Evolutionary conservation across 2,113 vertebrate species (phyloP).

Genomic region (Colaptes auratus): DNA sequence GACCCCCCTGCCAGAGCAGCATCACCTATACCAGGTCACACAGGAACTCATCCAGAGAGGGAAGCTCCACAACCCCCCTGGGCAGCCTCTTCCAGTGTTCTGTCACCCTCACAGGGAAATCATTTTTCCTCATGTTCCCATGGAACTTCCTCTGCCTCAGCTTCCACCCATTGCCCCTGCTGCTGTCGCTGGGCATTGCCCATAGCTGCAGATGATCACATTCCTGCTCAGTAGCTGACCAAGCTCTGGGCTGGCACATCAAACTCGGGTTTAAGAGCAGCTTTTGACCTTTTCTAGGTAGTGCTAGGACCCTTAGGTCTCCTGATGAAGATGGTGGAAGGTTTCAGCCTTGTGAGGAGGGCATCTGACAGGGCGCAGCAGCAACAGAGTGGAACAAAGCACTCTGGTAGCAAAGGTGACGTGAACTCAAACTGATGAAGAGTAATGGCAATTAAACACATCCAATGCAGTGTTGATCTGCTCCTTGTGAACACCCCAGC

Average conservation of each 20-base stretch:
- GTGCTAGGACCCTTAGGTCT: neutral
- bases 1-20: no score
- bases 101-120: no score
- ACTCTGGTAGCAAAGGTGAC: rapidly evolving
- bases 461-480: no score
- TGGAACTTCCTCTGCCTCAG: no score
- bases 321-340: neutral
- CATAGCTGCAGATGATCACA: neutral
- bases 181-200: no score
- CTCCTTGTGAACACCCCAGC: no score
- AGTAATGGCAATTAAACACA: neutral
- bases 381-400: neutral
- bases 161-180: no score
- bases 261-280: neutral
- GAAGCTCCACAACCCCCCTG: no score
- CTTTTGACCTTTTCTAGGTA: neutral
- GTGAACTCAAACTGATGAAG: neutral
- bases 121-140: no score
- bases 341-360: neutral
- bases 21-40: no score
- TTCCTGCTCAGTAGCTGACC: neutral
- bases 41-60: no score
- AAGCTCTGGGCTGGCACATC: neutral
- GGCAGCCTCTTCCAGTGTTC: no score
- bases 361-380: neutral